A percentile compares a stretch with the other conserved stretches of the same genome.
These are phyloP conservation scores for Cerceris rybyensis DNA, from an alignment of 2,888 invertebrate genomes.

Conservation along the genomic window DNA sequence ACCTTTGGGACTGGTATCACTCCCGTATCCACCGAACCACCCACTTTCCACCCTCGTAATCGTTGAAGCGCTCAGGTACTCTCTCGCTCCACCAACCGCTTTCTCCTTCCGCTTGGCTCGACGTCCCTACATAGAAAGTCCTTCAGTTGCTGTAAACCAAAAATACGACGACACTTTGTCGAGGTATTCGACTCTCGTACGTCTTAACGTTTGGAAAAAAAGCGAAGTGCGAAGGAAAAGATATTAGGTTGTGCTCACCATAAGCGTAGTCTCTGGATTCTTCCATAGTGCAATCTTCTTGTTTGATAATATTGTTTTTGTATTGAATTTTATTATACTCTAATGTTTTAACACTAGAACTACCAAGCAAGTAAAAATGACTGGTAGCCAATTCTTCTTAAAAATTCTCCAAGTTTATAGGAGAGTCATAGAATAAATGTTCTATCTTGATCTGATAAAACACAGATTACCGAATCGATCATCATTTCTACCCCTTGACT, in stretches of 20 bases:
- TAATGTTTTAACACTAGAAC: too few relatives aligned
- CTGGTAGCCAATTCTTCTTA: too few relatives aligned
- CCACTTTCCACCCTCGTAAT: conserved; percentile 66
- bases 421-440: too few relatives aligned
- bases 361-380: too few relatives aligned
- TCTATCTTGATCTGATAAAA: too few relatives aligned
- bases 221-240: conserved; percentile 13
- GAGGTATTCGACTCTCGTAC: conserved; percentile 59
- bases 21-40: conserved; percentile 66
- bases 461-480: too few relatives aligned
- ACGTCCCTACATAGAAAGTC: conserved; percentile 49
- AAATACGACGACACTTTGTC: conserved; percentile 76
- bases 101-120: conserved; percentile 27
- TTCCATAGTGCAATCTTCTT: too few relatives aligned
- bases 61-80: conserved; percentile 71
- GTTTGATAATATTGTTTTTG: background rate
- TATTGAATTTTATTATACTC: background rate
- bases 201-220: conserved; percentile 48
- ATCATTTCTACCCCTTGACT: too few relatives aligned
- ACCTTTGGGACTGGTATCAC: conserved; percentile 78
- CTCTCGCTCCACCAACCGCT: conserved; percentile 43
- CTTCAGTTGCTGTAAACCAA: conserved; percentile 75
- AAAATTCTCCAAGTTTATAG: too few relatives aligned
- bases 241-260: conserved; percentile 2
- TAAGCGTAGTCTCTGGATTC: background rate